Evolutionary conservation across 2,888 invertebrate genomes (phyloP), one percentile per base, ranked within the genome.

Genomic region (Hirtodrosophila trivittata): DNA sequence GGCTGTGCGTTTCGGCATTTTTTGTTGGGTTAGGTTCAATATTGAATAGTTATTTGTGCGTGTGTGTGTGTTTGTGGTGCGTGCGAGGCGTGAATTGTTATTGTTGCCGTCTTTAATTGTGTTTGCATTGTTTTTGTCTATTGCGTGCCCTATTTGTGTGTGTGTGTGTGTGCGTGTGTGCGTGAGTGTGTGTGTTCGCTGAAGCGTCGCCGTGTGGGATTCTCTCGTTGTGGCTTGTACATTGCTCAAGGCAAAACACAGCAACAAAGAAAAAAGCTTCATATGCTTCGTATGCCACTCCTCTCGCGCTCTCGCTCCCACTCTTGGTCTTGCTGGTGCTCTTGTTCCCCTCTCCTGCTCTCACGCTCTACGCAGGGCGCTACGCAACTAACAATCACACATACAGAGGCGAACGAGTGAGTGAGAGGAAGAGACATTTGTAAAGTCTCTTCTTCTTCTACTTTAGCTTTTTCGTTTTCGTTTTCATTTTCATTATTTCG

Each of bases 21-120:
- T 85, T 82, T 80, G 86, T 85, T 80, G 80, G 85, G 85, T 82
- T 80, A 85, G 85, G 82, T 85, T 80, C 80, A 71, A 71, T 67
- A 71, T 59, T 59, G 47, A 62, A 42, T 13, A 52, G 14, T 35
- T 12, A 28, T 10, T 1, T 28, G 46, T 56, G 7, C 26, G 39
- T 25, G 28, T 47, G 35, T 38, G 25, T 38, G 33, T 28, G 37
- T 42, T 30, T 30, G 30, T 39, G 43, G 60, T 66, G 83, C 74
- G 70, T 83, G 59, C 63, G 81, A 60, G 72, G 65, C 77, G 66
- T 63, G 71, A 77, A 66, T 52, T 72, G 76, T 59, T 62, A 54
- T 54, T 67, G 55, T 64, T 49, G 42, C 35, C 32, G 33, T 21
- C 2, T 37, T 18, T 60, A 30, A 41, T 28, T 54, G 43, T 51